Evolutionary conservation across 2,888 invertebrate genomes (phyloP), one percentile per base, ranked within the genome.

Genomic region (Caenorhabditis macrosperma): DNA sequence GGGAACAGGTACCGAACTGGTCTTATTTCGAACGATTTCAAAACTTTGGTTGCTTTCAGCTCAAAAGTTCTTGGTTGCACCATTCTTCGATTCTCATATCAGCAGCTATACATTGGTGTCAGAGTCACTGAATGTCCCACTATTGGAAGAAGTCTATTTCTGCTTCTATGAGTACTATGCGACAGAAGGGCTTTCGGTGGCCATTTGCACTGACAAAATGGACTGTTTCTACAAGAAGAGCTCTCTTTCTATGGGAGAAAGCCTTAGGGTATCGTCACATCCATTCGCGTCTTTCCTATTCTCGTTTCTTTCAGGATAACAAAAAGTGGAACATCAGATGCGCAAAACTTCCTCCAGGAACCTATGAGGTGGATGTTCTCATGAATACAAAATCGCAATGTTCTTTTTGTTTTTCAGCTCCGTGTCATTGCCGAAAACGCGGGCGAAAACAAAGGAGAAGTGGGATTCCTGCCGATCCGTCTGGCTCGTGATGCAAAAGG

Each of bases 121-220:
- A 0, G 85, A 85, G 35, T 69, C 76, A 0, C 44, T 85, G 20
- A 81, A 72, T 15, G 55, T 85, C 63, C 79, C 81, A 17, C 64
- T 80, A 7, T 38, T 82, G 6, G 78, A 84, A 66, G 85, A 86
- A 50, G 85, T 86, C 2, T 87, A 78, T 54, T 87, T 87, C 80
- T 87, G 87, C 52, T 87, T 87, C 72, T 86, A 87, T 79, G 87
- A 87, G 57, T 85, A 84, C 57, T 82, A 82, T 67, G 84, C 86
- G 0, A 85, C 87, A 0, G 77, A 84, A 12, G 84, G 85, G 0
- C 77, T 87, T 2, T 79, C 82, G 0, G 71, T 87, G 10, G 66
- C 80, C 0, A 69, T 87, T 38, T 87, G 87, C 69, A 85, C 87
- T 7, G 86, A 86, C 35, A 83, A 82, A 60, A 82, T 82, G 81